A percentile compares a stretch with the other conserved stretches of the same genome.
These are phyloP conservation scores for Odocoileus virginianus DNA, from an alignment of 2,113 vertebrate genomes.

Conservation along the genomic window DNA sequence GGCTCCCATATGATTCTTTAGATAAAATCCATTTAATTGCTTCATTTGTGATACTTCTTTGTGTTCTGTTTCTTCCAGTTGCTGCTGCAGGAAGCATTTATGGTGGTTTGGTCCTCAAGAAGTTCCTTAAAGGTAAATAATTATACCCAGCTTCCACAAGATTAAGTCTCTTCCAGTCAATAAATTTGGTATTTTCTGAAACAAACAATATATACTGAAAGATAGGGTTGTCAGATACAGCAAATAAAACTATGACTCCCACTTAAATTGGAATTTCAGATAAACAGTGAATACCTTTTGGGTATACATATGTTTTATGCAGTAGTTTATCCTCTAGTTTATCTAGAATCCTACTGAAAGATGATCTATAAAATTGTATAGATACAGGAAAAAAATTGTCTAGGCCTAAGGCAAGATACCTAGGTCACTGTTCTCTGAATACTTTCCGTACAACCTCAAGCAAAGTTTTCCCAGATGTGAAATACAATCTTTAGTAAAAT, in stretches of 20 bases:
- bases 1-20: conserved; percentile 4
- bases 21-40: background rate
- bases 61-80: conserved; percentile 63
- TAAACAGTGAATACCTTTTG: background rate
- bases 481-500: background rate
- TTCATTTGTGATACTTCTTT: conserved; percentile 34
- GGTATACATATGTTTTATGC: background rate
- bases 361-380: background rate
- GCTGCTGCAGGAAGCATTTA: conserved; percentile 9
- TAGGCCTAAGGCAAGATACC: background rate
- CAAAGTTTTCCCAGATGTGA: background rate
- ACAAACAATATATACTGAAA: conserved; percentile 15
- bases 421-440: background rate
- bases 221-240: background rate
- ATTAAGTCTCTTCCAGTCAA: background rate
- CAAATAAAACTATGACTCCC: background rate
- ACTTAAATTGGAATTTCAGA: conserved; percentile 42
- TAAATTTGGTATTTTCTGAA: conserved; percentile 49
- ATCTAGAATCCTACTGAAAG: conserved; percentile 1
- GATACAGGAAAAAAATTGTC: background rate
- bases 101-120: conserved; percentile 45
- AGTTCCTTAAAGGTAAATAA: conserved; percentile 71
- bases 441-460: background rate
- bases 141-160: background rate
- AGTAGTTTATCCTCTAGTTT: background rate